Conservation (phyloP, 2,797 vertebrate genomes). For the Gouania willdenowi region DNA sequence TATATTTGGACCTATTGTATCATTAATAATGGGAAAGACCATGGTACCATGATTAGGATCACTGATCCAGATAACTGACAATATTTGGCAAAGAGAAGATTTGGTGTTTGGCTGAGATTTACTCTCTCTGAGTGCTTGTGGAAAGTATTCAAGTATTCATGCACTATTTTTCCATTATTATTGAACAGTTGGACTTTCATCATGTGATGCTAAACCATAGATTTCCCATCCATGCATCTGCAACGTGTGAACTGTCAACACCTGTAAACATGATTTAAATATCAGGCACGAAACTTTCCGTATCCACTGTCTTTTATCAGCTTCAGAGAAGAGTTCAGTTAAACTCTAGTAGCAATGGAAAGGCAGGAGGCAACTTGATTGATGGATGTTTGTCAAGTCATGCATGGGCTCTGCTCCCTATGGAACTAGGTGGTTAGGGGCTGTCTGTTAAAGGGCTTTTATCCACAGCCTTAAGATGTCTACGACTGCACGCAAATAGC, state of each 20-base stretch:
- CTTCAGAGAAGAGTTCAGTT: slow-evolving; percentile 6
- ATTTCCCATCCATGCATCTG: neutral
- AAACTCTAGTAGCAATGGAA: slow-evolving; percentile 36
- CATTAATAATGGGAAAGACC: too few species aligned
- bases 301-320: slow-evolving; percentile 4
- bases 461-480: slow-evolving; percentile 5
- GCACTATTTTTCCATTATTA: neutral
- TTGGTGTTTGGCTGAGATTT: too few species aligned
- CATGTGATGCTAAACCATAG: neutral
- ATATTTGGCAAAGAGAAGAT: too few species aligned
- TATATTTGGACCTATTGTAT: too few species aligned
- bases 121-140: too few species aligned
- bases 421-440: slow-evolving; percentile 16
- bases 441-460: slow-evolving; percentile 38
- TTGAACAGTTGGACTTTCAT: neutral
- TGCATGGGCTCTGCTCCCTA: neutral
- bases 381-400: slow-evolving; percentile 27
- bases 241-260: neutral
- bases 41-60: too few species aligned
- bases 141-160: too few species aligned
- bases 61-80: too few species aligned
- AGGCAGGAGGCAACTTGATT: slow-evolving; percentile 17
- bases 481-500: neutral
- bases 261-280: slow-evolving; percentile 1
- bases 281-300: slow-evolving; percentile 4